Evolutionary conservation across 2,797 vertebrate genomes (phyloP), one percentile per base, ranked within the genome.

Genomic region (Pygocentrus nattereri): DNA sequence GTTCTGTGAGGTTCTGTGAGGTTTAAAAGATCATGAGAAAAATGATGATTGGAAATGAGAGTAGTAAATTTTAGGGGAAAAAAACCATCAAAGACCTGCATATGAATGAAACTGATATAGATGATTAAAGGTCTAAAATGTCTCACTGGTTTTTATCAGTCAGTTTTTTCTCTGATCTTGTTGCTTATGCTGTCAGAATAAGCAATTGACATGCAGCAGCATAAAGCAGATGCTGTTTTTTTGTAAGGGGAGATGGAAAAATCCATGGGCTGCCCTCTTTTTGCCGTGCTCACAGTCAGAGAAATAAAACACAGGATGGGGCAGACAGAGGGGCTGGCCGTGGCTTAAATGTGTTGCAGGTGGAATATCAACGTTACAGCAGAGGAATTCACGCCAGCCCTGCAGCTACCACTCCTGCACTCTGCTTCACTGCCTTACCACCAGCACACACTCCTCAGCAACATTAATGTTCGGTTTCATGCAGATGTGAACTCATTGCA

Each of bases 351-450:
- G 74, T 87, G 54, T 74, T 54, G 47, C 84, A 90, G 85, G 86
- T 85, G 89, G 90, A 91, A 90, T 89, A 87, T 87, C 81, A 85
- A 80, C 68, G 79, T 90, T 88, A 82, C 44, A 84, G 84, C 82
- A 64, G 56, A 89, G 89, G 90, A 92, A 90, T 90, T 85, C 78
- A 80, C 76, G 76, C 50, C 56, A 88, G 78, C 78, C 76, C 74
- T 72, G 67, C 76, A 78, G 75, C 80, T 75, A 77, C 80, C 74
- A 78, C 50, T 82, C 64, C 74, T 80, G 54, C 47, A 49, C 34
- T 67, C 74, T 15, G n/a, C 19, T 75, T 6, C 31, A n/a, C 30
- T 23, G 38, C 25, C 23, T 23, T 7, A 49, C 25, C 50, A 41
- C 31, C 18, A 25, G 30, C 21, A 54, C 49, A 56, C 34, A 23